These are phyloP conservation scores for Prunella fulvescens DNA, from an alignment of 2,113 vertebrate species.

Conservation along the genomic window DNA sequence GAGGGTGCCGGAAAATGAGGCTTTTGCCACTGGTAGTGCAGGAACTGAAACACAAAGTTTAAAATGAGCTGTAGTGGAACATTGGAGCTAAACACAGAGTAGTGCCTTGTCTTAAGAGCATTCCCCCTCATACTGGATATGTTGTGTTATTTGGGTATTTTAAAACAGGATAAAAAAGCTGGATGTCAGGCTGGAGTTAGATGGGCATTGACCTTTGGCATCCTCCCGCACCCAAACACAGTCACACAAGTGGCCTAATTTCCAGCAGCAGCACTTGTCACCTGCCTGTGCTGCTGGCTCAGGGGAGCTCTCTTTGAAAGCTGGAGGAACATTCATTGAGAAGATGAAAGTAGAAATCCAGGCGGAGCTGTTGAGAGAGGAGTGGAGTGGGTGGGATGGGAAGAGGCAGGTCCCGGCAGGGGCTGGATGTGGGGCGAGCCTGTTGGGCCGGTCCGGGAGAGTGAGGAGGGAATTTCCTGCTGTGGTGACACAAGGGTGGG, in stretches of 20 bases:
- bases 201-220: background rate
- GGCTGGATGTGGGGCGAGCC: slow-evolving; percentile 38
- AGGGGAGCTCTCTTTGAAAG: background rate
- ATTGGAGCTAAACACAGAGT: background rate
- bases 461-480: slow-evolving; percentile 65
- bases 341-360: slow-evolving; percentile 53
- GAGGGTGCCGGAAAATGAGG: background rate
- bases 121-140: rapidly evolving
- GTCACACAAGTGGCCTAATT: background rate
- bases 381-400: slow-evolving; percentile 26
- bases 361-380: slow-evolving; percentile 58
- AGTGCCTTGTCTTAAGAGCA: background rate
- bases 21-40: background rate
- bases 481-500: slow-evolving; percentile 45
- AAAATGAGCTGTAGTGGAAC: background rate
- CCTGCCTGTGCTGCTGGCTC: background rate
- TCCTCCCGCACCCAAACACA: background rate
- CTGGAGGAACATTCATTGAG: background rate
- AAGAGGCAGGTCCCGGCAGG: slow-evolving; percentile 48
- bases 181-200: background rate
- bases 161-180: background rate
- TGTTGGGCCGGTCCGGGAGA: slow-evolving; percentile 47
- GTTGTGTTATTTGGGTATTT: background rate
- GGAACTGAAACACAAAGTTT: slow-evolving; percentile 61
- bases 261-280: background rate